phyloP scores from a whole-genome alignment of 2,797 vertebrate genomes.

The Micrastur ruficollis region DNA sequence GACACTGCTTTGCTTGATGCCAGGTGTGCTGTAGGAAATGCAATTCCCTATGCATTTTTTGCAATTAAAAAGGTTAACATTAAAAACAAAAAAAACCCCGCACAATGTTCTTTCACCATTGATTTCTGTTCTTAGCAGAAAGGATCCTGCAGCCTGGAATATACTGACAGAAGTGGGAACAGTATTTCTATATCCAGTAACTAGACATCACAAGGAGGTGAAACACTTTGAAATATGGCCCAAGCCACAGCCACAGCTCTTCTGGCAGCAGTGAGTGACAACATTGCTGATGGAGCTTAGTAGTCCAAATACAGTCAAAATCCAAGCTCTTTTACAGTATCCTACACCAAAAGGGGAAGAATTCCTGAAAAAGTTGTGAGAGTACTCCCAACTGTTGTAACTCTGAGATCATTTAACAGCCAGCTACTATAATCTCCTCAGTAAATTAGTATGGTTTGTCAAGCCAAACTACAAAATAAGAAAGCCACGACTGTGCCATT shows the following conservation, averaged over 20 bases:
- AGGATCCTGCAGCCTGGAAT: not conserved
- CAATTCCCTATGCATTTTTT: not conserved
- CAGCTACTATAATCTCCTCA: not conserved
- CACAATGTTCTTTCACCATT: not conserved
- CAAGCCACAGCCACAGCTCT: not conserved
- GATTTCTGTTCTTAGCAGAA: not conserved
- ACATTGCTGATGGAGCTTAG: not conserved
- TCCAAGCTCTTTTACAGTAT: not conserved
- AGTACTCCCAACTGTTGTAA: not conserved
- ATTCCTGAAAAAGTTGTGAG: not conserved
- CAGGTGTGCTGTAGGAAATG: not conserved
- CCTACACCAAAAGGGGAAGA: not conserved
- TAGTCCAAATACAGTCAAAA: conserved; percentile 46
- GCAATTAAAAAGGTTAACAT: not conserved
- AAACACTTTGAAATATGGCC: not conserved
- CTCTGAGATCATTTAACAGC: not conserved
- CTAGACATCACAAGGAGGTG: not conserved
- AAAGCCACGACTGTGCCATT: not conserved
- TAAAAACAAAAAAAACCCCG: not conserved
- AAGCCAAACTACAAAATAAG: conserved; percentile 20
- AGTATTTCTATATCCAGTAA: not conserved
- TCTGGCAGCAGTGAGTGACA: not conserved
- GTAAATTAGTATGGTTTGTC: not conserved
- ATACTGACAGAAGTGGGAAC: not conserved
- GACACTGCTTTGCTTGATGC: not conserved